Conservation (phyloP, 2,888 invertebrate species). For the Nomada hirtipes region DNA sequence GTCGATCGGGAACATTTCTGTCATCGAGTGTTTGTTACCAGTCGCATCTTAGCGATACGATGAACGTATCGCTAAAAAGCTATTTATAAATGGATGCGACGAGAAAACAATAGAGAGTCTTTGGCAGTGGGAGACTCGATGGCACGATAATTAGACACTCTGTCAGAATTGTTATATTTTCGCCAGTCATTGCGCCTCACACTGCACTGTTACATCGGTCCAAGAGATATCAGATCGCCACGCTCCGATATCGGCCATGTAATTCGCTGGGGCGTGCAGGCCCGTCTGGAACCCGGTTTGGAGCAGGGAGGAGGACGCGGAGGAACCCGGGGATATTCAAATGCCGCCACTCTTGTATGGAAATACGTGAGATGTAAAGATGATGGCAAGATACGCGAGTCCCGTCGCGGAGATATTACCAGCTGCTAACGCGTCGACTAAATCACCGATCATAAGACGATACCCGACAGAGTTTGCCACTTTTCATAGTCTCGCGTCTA, state of each 20-base stretch:
- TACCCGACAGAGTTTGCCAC: constrained; percentile 50
- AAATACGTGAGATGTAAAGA: constrained; percentile 75
- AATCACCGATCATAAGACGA: constrained; percentile 74
- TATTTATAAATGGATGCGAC: constrained; percentile 44
- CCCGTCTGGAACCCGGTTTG: constrained; percentile 61
- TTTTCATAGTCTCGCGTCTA: constrained; percentile 36
- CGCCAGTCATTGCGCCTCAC: constrained; percentile 69
- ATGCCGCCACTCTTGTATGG: constrained; percentile 76
- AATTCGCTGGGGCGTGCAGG: constrained; percentile 73
- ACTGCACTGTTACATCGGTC: constrained; percentile 65
- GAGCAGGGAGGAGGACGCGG: constrained; percentile 38
- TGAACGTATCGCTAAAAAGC: background rate
- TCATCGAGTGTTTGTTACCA: background rate
- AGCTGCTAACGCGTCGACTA: constrained; percentile 76
- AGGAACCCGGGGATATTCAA: constrained; percentile 70
- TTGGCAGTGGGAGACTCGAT: constrained; percentile 20
- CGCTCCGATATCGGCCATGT: constrained; percentile 69
- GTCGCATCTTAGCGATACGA: background rate
- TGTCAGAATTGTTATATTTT: constrained; percentile 68
- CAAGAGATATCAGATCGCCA: constrained; percentile 72
- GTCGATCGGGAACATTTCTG: background rate
- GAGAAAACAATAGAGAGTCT: constrained; percentile 33
- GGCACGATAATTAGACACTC: constrained; percentile 63
- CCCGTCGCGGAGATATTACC: constrained; percentile 73
- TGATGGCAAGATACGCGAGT: constrained; percentile 73